Evolutionary conservation across 2,888 invertebrate species (phyloP), one percentile per base, ranked within the genome.

Genomic region (Lasioglossum zephyrum): DNA sequence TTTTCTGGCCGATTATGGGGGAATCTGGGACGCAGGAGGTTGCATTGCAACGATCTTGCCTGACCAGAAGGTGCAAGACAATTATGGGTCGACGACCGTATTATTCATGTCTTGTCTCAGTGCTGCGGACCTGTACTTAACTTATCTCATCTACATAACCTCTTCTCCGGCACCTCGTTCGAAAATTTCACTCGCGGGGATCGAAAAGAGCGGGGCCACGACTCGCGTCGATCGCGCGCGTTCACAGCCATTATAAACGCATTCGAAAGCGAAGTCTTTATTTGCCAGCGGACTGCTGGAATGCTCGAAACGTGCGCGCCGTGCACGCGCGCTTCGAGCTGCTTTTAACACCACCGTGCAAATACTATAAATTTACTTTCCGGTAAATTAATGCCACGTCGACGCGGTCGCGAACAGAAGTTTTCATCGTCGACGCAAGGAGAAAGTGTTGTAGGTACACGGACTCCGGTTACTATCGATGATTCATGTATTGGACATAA

Each of bases 141-240:
- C 92, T 92, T 92, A 92, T 92, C 93, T 92, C 92, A 92, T 93
- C 92, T 92, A 87, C 93, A 93, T 92, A 92, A 91, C 90, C 84
- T 89, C 92, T 89, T 91, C 87, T 75, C 87, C 85, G 69, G 82
- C 84, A 79, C 79, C 82, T 75, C 85, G 81, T 82, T 89, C 86
- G 88, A 86, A 85, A 87, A 87, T 86, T 91, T 83, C 80, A 87
- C 88, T 87, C 76, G 79, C 79, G 81, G 60, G 73, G 81, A 87
- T 81, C 82, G 82, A 90, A 89, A 83, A 88, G 26, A 57, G 6
- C 39, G 36, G 18, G 6, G 66, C 31, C 18, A 13, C 41, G 16
- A 26, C 36, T 18, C 18, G 4, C 41, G 11, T 26, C 36, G 22
- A 63, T 74, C 74, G 57, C 63, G 18, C 63, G 44, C 72, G 18